Evolutionary conservation across 2,797 vertebrate species (phyloP).

Genomic region (Scomberomorus guttatus): DNA sequence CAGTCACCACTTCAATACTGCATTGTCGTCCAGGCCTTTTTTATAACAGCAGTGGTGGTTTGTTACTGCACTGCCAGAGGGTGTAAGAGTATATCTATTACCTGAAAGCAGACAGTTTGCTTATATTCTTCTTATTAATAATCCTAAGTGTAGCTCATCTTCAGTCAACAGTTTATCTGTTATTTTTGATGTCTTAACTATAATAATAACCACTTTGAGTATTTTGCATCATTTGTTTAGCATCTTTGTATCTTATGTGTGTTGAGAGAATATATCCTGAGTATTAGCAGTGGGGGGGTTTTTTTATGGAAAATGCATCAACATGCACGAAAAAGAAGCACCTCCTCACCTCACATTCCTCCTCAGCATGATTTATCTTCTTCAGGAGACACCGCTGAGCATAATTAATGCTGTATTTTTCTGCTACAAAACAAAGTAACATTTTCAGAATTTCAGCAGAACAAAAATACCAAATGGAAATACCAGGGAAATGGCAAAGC

Average conservation of each 20-base stretch:
- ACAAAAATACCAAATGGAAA: background rate
- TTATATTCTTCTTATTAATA: too few species aligned
- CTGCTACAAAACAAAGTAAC: conserved; percentile 29
- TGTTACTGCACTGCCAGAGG: background rate
- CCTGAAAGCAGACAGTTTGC: too few species aligned
- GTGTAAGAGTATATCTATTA: background rate
- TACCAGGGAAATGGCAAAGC: background rate
- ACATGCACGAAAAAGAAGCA: background rate
- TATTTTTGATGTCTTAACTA: background rate
- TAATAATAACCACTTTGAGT: too few species aligned
- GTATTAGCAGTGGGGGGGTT: too few species aligned
- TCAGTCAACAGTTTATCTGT: too few species aligned
- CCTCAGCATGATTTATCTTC: conserved; percentile 52
- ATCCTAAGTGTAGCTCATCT: too few species aligned
- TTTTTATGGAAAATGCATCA: background rate
- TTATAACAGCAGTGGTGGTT: background rate
- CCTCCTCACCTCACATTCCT: conserved; percentile 65
- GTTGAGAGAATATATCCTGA: background rate
- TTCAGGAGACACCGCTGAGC: conserved; percentile 50
- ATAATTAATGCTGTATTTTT: conserved; percentile 44
- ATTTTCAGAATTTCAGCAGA: background rate
- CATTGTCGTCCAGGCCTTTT: background rate
- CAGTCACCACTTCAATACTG: background rate
- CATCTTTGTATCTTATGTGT: background rate
- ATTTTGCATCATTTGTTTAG: background rate